Base-by-base conservation (phyloP, 2,888 invertebrate species). In the Blastobasis adustella region DNA sequence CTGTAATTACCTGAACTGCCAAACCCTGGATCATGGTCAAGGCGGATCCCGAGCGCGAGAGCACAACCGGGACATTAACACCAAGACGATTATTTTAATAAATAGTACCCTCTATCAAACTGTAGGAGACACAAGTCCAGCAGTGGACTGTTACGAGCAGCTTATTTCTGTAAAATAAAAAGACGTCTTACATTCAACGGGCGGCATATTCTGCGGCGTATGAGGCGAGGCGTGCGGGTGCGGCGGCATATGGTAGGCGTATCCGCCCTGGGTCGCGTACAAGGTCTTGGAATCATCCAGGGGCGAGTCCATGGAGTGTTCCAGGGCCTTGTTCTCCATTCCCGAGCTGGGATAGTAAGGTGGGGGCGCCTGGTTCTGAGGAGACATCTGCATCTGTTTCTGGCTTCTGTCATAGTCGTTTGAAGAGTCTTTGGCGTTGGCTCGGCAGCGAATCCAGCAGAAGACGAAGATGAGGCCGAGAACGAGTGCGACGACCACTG, bases 381-480 rank as follows among this genome's bases (percentile, higher is more conserved):
- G 94, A n/a, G 95, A 92, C 78, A 96, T 93, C 47, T 95, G 94
- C 10, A 95, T 95, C 52, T 95, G 91, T 60, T 95, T 94, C 0
- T 95, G 93, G 72, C 96, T 96, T 94, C 96, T 95, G 86, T 96
- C 96, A 76, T 96, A 96, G 77, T 96, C 96, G 82, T 97, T 97
- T 38, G 94, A 92, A 62, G 93, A 92, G 59, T 95, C 93, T 79
- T 96, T 95, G 76, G 95, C 95, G 63, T 92, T 92, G 70, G 94
- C 94, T 69, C 93, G 93, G 55, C 94, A 91, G 66, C 94, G 94
- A 79, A 96, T 95, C 55, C 95, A 93, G 72, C 96, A 96, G 89
- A 96, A 96, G 71, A 96, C 92, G 63, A 95, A 89, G 54, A 96
- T 82, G 5, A 55, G 49, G 37, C 93, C 92, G 49, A 93, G 90